phyloP scores from a whole-genome alignment of 2,888 invertebrate species.

The Folsomia candida region DNA sequence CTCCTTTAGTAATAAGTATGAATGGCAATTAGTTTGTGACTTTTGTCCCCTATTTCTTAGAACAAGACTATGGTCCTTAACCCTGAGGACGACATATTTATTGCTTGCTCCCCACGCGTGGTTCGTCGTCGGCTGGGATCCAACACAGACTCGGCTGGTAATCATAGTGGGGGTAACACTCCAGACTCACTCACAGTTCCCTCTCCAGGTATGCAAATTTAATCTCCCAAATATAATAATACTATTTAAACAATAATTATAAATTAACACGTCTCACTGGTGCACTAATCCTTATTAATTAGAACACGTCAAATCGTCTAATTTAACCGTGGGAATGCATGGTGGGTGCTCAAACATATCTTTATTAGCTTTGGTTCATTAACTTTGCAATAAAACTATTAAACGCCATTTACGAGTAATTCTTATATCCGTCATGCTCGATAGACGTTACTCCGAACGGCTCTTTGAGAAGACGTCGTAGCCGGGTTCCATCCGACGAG shows the following conservation, averaged over 20 bases:
- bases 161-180: constrained; percentile 37
- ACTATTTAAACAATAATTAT: not conserved
- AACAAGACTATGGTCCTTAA: constrained; percentile 57
- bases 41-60: constrained; percentile 19
- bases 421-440: not conserved
- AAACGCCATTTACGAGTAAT: too few relatives aligned
- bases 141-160: constrained; percentile 16
- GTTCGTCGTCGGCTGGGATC: constrained; percentile 67
- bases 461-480: constrained; percentile 74
- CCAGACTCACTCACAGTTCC: constrained; percentile 51
- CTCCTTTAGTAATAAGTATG: too few relatives aligned
- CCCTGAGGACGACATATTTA: constrained; percentile 64
- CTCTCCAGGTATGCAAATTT: constrained; percentile 43
- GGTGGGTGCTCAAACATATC: not conserved
- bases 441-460: constrained; percentile 84
- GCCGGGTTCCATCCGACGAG: constrained; percentile 76
- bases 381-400: too few relatives aligned
- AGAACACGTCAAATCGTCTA: not conserved
- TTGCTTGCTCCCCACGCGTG: constrained; percentile 67
- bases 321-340: not conserved
- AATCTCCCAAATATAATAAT: not conserved
- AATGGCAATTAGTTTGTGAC: not conserved
- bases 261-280: not conserved
- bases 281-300: not conserved
- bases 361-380: not conserved